These are phyloP conservation scores for Lasioglossum baleicum DNA, from an alignment of 1,140 invertebrate genomes.

Conservation along the genomic window DNA sequence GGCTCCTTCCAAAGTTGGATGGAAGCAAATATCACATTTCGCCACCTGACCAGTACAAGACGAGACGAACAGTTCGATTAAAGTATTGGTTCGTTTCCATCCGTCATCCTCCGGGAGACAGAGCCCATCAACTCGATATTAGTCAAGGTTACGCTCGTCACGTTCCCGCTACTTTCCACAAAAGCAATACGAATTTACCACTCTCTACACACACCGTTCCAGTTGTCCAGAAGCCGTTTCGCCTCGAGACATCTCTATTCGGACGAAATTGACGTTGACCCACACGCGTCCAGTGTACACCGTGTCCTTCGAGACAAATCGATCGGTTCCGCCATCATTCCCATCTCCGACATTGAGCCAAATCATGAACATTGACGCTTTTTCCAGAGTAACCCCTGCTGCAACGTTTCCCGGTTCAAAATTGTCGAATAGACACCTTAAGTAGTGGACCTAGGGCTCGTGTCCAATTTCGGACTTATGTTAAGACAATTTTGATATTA, in stretches of 20 bases:
- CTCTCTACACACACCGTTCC: neutral
- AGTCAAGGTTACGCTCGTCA: neutral
- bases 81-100: neutral
- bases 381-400: neutral
- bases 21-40: no score
- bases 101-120: neutral
- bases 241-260: constrained; percentile 19
- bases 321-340: constrained; percentile 19
- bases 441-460: no score
- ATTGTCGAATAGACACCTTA: neutral
- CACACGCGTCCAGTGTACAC: neutral
- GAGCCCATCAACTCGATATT: neutral
- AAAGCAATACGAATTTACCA: neutral
- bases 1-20: no score
- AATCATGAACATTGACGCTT: no score
- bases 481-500: no score
- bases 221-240: constrained; percentile 5
- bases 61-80: no score
- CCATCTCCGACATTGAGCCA: neutral
- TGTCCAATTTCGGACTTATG: no score
- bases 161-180: neutral
- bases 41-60: no score
- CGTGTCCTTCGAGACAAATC: constrained; percentile 17
- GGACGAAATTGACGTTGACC: neutral
- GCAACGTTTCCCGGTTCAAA: no score